These are phyloP conservation scores for Oppia nitens DNA, from an alignment of 1,140 invertebrate species.

Conservation along the genomic window DNA sequence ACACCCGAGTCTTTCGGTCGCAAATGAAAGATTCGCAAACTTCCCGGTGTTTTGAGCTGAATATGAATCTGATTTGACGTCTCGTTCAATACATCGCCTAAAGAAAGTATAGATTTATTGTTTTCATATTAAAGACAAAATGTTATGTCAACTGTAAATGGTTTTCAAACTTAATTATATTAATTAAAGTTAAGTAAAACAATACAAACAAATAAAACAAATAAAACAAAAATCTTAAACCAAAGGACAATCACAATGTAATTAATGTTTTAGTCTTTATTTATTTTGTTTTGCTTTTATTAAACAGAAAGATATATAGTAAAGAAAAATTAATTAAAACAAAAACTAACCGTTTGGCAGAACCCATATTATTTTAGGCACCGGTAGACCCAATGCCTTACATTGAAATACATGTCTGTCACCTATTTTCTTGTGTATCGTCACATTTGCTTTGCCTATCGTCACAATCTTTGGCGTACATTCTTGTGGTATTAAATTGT, in stretches of 20 bases:
- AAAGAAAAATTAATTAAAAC: too few species aligned
- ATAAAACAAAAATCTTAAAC: too few species aligned
- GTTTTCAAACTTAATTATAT: too few species aligned
- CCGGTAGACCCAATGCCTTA: conserved; percentile 30
- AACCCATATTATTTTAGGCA: conserved; percentile 30
- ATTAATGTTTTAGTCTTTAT: too few species aligned
- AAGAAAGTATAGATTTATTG: too few species aligned
- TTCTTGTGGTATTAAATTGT: conserved; percentile 22
- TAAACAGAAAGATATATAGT: too few species aligned
- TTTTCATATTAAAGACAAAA: too few species aligned
- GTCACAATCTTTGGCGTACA: conserved; percentile 27
- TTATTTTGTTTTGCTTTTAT: background rate
- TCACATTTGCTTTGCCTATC: conserved; percentile 22
- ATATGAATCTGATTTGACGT: conserved; percentile 24
- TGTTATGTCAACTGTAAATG: too few species aligned
- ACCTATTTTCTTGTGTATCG: conserved; percentile 28
- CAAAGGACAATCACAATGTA: too few species aligned
- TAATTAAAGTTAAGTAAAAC: too few species aligned
- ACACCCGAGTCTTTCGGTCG: conserved; percentile 22
- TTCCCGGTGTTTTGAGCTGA: conserved; percentile 25
- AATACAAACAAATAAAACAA: too few species aligned
- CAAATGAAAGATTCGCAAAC: conserved; percentile 27
- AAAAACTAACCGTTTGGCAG: conserved; percentile 22
- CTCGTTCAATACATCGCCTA: conserved; percentile 26
- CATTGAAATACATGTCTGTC: conserved; percentile 30